Percentiles rank a stretch among this genome's conserved stretches.
Conservation (phyloP, 2,888 invertebrate species). For the Acheta domesticus region DNA sequence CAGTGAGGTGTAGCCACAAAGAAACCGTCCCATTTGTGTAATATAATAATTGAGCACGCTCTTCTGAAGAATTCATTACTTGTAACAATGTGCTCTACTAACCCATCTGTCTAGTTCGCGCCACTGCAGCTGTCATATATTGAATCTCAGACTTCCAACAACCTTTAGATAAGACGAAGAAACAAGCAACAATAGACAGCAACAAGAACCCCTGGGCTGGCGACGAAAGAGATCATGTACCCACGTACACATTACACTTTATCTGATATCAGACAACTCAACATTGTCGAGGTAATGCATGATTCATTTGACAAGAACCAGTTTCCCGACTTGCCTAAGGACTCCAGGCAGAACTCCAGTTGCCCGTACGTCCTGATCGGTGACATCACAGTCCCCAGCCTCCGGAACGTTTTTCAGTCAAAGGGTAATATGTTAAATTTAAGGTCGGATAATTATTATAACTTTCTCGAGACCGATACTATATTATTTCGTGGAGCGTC, state of each 20-base stretch:
- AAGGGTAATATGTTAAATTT: no score
- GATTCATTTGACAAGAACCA: neutral
- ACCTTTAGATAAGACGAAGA: neutral
- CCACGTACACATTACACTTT: slow-evolving; percentile 6
- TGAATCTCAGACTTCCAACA: neutral
- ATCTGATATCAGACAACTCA: neutral
- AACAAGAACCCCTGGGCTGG: neutral
- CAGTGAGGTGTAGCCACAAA: neutral
- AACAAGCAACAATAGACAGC: neutral
- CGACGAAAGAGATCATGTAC: neutral
- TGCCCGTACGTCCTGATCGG: no score
- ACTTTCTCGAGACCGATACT: no score
- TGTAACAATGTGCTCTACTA: neutral
- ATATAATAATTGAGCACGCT: neutral
- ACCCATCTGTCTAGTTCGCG: neutral
- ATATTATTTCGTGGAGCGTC: no score
- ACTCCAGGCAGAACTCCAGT: no score
- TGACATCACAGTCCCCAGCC: no score
- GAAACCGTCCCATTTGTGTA: neutral
- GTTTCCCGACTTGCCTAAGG: neutral
- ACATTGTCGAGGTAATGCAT: neutral
- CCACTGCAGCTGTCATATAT: neutral
- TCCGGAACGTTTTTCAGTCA: no score
- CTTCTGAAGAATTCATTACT: neutral
- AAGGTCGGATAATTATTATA: no score